Evolutionary conservation across 2,797 vertebrate genomes (phyloP).

Genomic region (Peromyscus melanophrys): DNA sequence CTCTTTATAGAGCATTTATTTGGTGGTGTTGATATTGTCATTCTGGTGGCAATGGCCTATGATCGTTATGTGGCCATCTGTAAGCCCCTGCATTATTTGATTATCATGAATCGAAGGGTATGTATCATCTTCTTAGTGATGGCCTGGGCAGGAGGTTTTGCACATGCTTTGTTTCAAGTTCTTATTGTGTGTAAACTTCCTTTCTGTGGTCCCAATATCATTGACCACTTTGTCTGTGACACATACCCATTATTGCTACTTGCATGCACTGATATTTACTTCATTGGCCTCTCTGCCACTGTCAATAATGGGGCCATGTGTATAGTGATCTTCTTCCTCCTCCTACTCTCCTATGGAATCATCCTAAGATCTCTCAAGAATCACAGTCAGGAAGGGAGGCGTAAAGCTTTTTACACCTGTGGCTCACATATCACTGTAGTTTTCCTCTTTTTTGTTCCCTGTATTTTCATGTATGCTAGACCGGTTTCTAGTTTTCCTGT

Average conservation of each 20-base stretch:
- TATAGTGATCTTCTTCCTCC: constrained; percentile 29
- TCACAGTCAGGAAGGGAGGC: constrained; percentile 11
- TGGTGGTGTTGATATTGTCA: constrained; percentile 61
- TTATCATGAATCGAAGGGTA: background rate
- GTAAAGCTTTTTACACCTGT: constrained; percentile 47
- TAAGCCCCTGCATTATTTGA: constrained; percentile 48
- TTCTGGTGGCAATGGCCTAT: constrained; percentile 86
- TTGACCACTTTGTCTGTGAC: constrained; percentile 71
- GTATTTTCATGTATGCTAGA: constrained; percentile 6
- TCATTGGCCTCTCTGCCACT: constrained; percentile 34
- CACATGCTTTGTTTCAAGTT: background rate
- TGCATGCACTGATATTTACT: constrained; percentile 55
- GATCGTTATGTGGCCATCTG: constrained; percentile 88
- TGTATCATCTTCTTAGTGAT: background rate
- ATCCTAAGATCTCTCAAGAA: constrained; percentile 53
- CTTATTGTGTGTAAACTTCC: background rate
- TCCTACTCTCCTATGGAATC: constrained; percentile 68
- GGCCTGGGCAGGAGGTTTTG: background rate
- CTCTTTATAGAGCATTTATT: constrained; percentile 41
- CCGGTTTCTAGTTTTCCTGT: background rate
- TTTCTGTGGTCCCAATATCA: constrained; percentile 69
- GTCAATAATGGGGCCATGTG: constrained; percentile 62
- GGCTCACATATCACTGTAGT: constrained; percentile 61
- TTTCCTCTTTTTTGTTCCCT: background rate
- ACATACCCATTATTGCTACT: constrained; percentile 66